Base-by-base conservation (phyloP, 1,140 invertebrate species). In the Aphelenchoides fujianensis region DNA sequence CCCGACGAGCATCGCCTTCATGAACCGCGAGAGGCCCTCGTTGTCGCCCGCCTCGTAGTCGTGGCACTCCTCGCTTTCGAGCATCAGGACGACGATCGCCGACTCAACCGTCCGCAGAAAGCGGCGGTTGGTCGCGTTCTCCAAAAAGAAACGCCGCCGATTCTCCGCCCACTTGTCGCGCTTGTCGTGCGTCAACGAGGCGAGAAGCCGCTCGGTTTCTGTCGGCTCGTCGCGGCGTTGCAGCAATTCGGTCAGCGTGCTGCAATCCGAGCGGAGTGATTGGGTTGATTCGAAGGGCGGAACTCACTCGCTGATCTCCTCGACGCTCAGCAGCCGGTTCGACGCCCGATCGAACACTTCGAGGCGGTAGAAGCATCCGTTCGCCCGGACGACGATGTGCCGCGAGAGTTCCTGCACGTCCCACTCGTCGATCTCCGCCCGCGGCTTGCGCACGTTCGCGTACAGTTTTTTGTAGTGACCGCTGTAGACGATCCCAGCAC, bases 1-100 rank as follows among this genome's bases (percentile, higher is more conserved):
- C 84, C 97, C 94, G 87, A 97, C 97, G 57, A 97, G 86, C 68
- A 97, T 78, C 53, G 36, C 55, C n/a, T 66, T n/a, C 32, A 32
- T 30, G 31, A n/a, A 66, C 32, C 31, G 9, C 19, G 32, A 19
- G 0, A 37, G 31, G 12, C 27, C 28, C n/a, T 66, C 34, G 69
- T 55, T 23, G 19, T 71, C 52, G 59, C 71, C 78, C 28, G 59
- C 37, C 30, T 37, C 68, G 57, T 67, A 78, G 36, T 76, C 62
- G 27, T 74, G 19, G 23, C 75, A 69, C 9, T 71, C 72, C 3
- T 27, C 55, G 12, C 34, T 32, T 16, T 59, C 55, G 5, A 82
- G 52, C 12, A 74, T 68, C 2, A 82, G 35, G 54, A 82, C 72
- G 16, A 80, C 53, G n/a, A 77, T 68, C 19, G 80, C 53, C 9